phyloP scores from a whole-genome alignment of 2,888 invertebrate genomes.

The Malacosoma neustria region DNA sequence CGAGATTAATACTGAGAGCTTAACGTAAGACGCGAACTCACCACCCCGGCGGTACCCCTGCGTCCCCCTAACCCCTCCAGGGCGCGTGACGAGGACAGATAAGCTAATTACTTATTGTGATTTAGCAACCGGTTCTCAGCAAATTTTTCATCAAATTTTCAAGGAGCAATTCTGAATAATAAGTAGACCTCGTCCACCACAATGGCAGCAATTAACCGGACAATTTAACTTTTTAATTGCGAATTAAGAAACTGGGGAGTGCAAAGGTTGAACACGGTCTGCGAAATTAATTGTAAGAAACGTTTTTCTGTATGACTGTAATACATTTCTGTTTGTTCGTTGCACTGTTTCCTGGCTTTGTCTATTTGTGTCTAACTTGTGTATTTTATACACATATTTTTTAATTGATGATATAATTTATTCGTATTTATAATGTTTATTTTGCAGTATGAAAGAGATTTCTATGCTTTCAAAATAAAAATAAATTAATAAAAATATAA shows the following conservation, averaged over 20 bases:
- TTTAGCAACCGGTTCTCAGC: slow-evolving; percentile 46
- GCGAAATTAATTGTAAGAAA: slow-evolving; percentile 35
- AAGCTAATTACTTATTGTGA: slow-evolving; percentile 68
- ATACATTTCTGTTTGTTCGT: not conserved
- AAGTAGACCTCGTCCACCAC: slow-evolving; percentile 54
- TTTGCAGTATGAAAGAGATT: no score
- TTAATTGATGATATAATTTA: no score
- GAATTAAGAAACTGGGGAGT: slow-evolving; percentile 58
- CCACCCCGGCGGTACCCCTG: slow-evolving; percentile 16
- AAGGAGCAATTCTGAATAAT: slow-evolving; percentile 52
- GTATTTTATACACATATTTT: no score
- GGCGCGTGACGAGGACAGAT: slow-evolving; percentile 60
- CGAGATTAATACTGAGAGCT: slow-evolving; percentile 53
- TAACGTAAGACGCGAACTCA: slow-evolving; percentile 46
- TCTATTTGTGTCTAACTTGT: no score
- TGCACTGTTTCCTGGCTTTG: no score
- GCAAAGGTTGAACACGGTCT: slow-evolving; percentile 51
- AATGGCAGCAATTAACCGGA: slow-evolving; percentile 65
- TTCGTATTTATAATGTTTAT: no score
- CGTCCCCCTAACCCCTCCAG: no score
- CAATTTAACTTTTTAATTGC: slow-evolving; percentile 71
- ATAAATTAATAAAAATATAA: no score
- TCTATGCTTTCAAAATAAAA: no score
- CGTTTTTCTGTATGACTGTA: not conserved
- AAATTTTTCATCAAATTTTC: slow-evolving; percentile 54